Evolutionary conservation across 1,140 invertebrate species (phyloP), one percentile per base, ranked within the genome.

Genomic region (Coptotermes formosanus): DNA sequence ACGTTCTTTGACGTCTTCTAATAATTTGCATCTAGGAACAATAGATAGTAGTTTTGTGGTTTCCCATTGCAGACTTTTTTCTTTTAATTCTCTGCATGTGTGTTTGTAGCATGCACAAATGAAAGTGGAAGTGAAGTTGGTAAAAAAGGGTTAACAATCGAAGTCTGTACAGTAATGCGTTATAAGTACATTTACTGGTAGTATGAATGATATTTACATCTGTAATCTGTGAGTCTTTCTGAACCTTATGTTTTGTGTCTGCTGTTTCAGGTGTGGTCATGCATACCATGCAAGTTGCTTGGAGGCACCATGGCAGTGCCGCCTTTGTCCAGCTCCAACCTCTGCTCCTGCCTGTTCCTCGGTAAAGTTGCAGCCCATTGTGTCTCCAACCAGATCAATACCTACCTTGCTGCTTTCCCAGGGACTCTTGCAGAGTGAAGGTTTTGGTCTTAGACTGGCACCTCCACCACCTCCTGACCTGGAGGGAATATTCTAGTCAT

Each of bases 401-500:
- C 83, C 25, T 45, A 7, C 45, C 9, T 84, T 30, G 30, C 30
- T 32, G 45, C 48, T n/a, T 14, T 84, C 83, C 30, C 83, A 84
- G 25, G 86, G 75, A 7, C 82, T 86, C 3, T 45, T 86, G 9
- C 86, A 86, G 23, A 86, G 86, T 55, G 32, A 84, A n/a, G 86
- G 84, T 38, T 86, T 86, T 84, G 82, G 30, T 59, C 86, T 86
- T 32, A 55, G 69, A 48, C 45, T 86, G 23, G 83, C 82, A 25
- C 86, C 86, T 59, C 86, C 86, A 44, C 86, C 86, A 38, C 81
- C 81, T 30, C 86, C 86, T 43, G 86, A 86, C 64, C 82, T 86
- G 30, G 86, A 86, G 43, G 86, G 86, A 23, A 30, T 48, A 38
- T 84, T 86, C 83, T 86, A 86, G 85, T 75, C 59, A n/a, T 14